A percentile compares a stretch with the other conserved stretches of the same genome.
These are phyloP conservation scores for Argyra leucocephala DNA, from an alignment of 2,888 invertebrate species.

Conservation along the genomic window DNA sequence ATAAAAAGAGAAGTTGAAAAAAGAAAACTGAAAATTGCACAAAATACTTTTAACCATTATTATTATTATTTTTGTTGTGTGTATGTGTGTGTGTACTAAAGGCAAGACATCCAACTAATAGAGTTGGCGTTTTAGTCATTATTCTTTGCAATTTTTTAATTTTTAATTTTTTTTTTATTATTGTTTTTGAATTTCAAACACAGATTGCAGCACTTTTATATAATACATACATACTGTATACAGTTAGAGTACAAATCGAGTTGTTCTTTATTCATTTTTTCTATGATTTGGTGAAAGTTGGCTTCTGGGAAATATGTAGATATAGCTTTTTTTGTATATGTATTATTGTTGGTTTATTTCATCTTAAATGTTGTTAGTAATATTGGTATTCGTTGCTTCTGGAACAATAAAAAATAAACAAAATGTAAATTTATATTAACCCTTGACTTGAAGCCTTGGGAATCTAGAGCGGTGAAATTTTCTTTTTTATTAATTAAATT, in stretches of 20 bases:
- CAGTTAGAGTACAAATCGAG: no score
- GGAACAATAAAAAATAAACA: background rate
- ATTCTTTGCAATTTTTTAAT: background rate
- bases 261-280: no score
- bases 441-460: no score
- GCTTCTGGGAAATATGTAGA: no score
- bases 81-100: background rate
- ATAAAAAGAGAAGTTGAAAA: background rate
- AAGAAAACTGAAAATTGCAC: background rate
- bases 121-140: background rate
- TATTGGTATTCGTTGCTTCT: background rate
- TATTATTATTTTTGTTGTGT: background rate
- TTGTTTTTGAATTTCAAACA: background rate
- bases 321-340: no score
- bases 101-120: background rate
- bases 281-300: background rate
- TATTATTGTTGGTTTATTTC: background rate
- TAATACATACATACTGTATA: no score
- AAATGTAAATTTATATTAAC: no score
- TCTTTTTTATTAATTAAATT: no score
- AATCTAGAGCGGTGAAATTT: no score
- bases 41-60: background rate
- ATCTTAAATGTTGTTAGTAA: background rate
- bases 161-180: background rate
- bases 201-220: conserved; percentile 1